Base-by-base conservation (phyloP, 2,888 invertebrate species). In the Pimpla rufipes region DNA sequence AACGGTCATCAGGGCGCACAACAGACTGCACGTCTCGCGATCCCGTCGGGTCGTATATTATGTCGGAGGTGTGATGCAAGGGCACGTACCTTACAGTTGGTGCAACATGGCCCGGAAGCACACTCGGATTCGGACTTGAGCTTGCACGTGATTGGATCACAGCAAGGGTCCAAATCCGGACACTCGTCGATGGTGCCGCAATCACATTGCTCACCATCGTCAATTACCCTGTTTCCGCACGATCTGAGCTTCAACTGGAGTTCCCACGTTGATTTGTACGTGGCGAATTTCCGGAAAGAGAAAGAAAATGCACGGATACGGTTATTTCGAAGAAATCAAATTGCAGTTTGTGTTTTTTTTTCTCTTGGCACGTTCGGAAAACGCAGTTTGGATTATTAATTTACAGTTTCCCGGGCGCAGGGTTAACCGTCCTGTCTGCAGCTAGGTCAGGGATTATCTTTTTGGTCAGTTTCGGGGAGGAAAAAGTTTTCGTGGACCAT, bases 151-250 rank as follows among this genome's bases (percentile, higher is more conserved):
- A 98, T 97, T 67, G 99, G 98, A 94, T 99, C 99, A 94, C 99
- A 99, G 94, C 99, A 99, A 0, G 98, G 98, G 94, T 99, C 99
- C 86, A 95, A 94, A 89, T 95, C 95, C 85, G 96, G 96, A 94
- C 99, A 99, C 91, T 98, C 98, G 85, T 97, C 96, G 89, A 97
- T 96, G 78, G 97, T 96, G 66, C 99, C 99, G 93, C 99, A 99
- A 94, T 99, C 99, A 92, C 99, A 99, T 93, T 99, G 98, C 94
- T 99, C 99, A 66, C 98, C 99, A 88, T 97, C 97, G 91, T 99
- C 99, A 74, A 99, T 96, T 79, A 97, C 95, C 85, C 97, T 97
- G 94, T 99, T 99, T 88, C 99, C 99, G 94, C 99, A 99, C 86
- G 96, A 96, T 89, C 97, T 95, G 89, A 96, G 85, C 50, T 82